Percentiles rank a stretch among this genome's conserved stretches.
Conservation (phyloP, 2,888 invertebrate species). For the Thecocarcelia acutangulata region DNA sequence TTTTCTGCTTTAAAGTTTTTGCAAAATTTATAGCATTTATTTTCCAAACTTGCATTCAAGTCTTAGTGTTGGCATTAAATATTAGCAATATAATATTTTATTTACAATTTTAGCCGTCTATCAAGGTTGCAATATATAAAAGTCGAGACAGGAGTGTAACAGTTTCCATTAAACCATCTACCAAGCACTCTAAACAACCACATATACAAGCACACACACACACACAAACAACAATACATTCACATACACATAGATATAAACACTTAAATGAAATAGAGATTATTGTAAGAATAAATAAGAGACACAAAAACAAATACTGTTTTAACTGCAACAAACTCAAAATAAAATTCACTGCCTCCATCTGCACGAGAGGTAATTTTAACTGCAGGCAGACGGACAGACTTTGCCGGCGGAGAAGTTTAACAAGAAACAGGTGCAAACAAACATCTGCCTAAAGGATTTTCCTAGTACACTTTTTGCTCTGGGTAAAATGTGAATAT, state of each 20-base stretch:
- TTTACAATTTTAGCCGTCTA: conserved; percentile 4
- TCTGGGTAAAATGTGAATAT: not conserved
- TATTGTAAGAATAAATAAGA: not conserved
- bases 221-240: no score
- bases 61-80: not conserved
- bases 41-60: conserved; percentile 2
- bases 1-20: no score
- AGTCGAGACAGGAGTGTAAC: conserved; percentile 13
- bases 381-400: not conserved
- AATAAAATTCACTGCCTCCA: not conserved
- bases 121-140: conserved; percentile 37
- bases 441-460: not conserved
- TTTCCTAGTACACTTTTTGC: conserved; percentile 17
- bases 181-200: not conserved
- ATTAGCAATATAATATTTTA: not conserved
- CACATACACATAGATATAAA: not conserved
- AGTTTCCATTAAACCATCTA: conserved; percentile 18
- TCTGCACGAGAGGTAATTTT: no score
- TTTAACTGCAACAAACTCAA: conserved; percentile 14
- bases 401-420: not conserved
- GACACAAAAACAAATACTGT: not conserved
- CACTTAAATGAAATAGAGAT: conserved; percentile 12
- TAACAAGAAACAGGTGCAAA: conserved; percentile 28
- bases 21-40: no score
- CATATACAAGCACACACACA: not conserved